phyloP scores from a whole-genome alignment of 2,797 vertebrate genomes.

The Mycteria americana region DNA sequence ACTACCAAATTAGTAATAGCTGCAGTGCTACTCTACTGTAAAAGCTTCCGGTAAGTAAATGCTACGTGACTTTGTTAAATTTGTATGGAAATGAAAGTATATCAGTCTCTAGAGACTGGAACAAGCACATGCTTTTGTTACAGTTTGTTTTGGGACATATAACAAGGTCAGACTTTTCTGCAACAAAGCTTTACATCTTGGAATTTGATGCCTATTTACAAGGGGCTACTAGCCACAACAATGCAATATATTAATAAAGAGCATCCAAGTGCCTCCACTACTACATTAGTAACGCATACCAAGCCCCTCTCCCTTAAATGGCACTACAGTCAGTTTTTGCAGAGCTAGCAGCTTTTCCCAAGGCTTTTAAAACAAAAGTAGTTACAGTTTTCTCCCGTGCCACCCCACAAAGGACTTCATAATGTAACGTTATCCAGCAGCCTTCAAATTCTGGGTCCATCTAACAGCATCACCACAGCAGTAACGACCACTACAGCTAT shows the following conservation, averaged over 20 bases:
- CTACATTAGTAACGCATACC: not conserved
- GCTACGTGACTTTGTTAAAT: not conserved
- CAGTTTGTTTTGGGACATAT: not conserved
- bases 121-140: not conserved
- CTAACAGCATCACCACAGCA: not conserved
- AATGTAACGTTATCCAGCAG: fast-evolving
- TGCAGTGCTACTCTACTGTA: not conserved
- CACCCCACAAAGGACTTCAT: not conserved
- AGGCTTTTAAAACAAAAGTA: not conserved
- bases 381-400: not conserved
- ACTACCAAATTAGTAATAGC: not conserved
- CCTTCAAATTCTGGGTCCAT: not conserved
- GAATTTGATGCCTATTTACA: not conserved
- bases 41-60: not conserved
- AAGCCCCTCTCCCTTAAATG: not conserved
- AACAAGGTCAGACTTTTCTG: not conserved
- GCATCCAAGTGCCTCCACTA: not conserved
- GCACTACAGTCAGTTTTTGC: not conserved
- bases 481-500: not conserved
- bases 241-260: not conserved
- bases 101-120: not conserved
- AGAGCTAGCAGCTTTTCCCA: not conserved
- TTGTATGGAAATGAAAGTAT: not conserved
- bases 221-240: not conserved
- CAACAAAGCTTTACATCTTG: not conserved